Conservation (phyloP, 2,888 invertebrate genomes). For the Rhagonycha fulva region DNA sequence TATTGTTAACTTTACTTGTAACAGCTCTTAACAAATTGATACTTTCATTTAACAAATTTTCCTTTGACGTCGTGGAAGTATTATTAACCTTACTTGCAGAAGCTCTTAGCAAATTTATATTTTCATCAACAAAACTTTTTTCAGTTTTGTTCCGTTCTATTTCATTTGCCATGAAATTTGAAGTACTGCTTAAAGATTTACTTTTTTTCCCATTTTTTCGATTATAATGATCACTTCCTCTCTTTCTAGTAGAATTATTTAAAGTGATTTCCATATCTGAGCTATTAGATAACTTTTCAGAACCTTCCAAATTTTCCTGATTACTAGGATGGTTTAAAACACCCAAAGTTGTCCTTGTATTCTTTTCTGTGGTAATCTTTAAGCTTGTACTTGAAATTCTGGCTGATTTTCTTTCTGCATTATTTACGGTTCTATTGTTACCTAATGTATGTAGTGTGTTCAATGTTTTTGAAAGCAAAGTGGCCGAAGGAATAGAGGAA, state of each 20-base stretch:
- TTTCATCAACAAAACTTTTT: background rate
- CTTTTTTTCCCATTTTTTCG: background rate
- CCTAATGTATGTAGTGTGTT: no score
- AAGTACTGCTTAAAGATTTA: background rate
- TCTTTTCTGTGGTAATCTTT: background rate
- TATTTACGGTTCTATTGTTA: background rate
- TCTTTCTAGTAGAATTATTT: background rate
- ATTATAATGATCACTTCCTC: background rate
- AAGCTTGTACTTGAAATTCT: background rate
- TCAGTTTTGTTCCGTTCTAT: background rate
- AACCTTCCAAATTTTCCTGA: background rate
- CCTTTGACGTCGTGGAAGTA: no score
- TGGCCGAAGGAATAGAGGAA: constrained; percentile 3
- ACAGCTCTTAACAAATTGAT: background rate
- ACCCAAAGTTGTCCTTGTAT: background rate
- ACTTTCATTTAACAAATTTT: background rate
- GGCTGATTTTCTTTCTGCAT: background rate
- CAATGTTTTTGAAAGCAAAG: constrained; percentile 2
- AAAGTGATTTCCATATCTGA: background rate
- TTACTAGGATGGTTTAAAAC: background rate
- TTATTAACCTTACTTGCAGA: background rate
- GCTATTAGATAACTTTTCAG: background rate
- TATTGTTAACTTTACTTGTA: background rate
- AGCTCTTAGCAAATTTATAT: background rate
- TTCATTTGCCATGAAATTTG: background rate